Conservation (phyloP, 2,888 invertebrate species). For the Abscondita cerata region DNA sequence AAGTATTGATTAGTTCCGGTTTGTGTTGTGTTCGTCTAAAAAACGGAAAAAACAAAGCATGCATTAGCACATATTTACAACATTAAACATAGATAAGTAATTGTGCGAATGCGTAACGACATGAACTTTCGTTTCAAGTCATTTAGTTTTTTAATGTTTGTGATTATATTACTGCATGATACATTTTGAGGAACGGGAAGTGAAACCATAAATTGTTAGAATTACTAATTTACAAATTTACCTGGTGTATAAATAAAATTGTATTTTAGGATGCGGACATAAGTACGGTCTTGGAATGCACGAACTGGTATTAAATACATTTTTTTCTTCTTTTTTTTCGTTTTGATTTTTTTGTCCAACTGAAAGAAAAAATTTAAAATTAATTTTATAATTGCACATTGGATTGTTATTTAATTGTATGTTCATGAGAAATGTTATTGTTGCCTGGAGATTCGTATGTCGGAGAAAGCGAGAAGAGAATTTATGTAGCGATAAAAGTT, state of each 20-base stretch:
- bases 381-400: not conserved
- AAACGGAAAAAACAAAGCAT: constrained; percentile 18
- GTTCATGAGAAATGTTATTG: too few species aligned
- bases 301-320: constrained; percentile 80
- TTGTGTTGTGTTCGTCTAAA: constrained; percentile 75
- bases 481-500: too few species aligned
- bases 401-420: too few species aligned
- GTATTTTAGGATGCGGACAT: constrained; percentile 84
- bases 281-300: constrained; percentile 81
- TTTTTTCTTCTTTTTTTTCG: constrained; percentile 65
- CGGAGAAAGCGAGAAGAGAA: too few species aligned
- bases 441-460: too few species aligned
- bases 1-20: constrained; percentile 75
- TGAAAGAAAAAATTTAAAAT: constrained; percentile 11
- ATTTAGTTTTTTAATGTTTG: not conserved
- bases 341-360: constrained; percentile 53
- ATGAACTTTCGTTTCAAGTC: too few species aligned
- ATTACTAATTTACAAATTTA: constrained; percentile 48
- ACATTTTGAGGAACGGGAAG: too few species aligned
- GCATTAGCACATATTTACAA: too few species aligned
- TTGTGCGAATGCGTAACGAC: too few species aligned
- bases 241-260: constrained; percentile 84
- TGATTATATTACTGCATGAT: too few species aligned
- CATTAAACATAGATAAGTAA: too few species aligned
- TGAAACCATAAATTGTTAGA: not conserved